phyloP scores from a whole-genome alignment of 2,888 invertebrate species.

The Cephus nigrinus region DNA sequence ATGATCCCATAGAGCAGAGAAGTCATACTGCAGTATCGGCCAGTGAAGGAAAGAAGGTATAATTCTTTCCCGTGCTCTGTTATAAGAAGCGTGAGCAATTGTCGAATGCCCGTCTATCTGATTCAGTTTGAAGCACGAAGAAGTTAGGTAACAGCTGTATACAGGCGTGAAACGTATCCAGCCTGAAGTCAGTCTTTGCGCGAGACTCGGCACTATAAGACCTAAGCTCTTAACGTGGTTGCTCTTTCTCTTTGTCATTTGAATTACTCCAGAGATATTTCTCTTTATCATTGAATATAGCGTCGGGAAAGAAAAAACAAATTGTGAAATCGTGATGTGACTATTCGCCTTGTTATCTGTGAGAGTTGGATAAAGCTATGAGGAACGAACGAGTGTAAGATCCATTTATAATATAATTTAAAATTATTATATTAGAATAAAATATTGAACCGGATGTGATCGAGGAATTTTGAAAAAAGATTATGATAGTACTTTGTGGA shows the following conservation, averaged over 20 bases:
- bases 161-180: slow-evolving; percentile 26
- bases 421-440: not conserved
- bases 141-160: slow-evolving; percentile 40
- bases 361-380: not conserved
- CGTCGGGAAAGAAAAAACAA: not conserved
- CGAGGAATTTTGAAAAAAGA: not conserved
- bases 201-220: slow-evolving; percentile 44
- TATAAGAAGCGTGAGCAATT: not conserved
- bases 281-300: not conserved
- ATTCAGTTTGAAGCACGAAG: slow-evolving; percentile 21
- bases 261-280: not conserved
- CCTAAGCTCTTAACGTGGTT: not conserved
- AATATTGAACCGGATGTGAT: not conserved
- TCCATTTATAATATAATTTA: not conserved
- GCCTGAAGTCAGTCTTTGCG: slow-evolving; percentile 44
- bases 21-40: not conserved
- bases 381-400: not conserved
- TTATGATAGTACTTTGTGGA: not conserved
- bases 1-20: not conserved
- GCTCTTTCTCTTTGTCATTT: not conserved
- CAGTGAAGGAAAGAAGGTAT: not conserved
- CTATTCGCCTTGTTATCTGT: not conserved
- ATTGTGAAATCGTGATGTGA: not conserved
- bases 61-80: not conserved
- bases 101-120: not conserved